Percentiles rank a stretch among this genome's conserved stretches.
These are phyloP conservation scores for Mystacides longicornis DNA, from an alignment of 2,888 invertebrate genomes.

Conservation along the genomic window DNA sequence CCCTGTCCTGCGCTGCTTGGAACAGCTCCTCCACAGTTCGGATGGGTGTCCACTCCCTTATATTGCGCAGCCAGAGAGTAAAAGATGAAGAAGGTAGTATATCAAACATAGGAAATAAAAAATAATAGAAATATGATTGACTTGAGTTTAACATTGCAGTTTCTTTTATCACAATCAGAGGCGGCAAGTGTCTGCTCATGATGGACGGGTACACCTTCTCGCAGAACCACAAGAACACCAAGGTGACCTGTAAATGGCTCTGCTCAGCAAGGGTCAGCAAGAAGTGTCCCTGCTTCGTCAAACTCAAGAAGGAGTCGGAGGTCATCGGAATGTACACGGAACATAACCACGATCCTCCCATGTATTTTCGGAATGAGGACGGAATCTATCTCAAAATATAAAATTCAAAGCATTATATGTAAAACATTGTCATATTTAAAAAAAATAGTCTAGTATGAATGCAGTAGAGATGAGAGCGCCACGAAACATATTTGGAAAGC, in stretches of 20 bases:
- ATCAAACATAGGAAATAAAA: too few species aligned
- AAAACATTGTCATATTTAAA: too few species aligned
- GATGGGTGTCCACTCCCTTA: too few species aligned
- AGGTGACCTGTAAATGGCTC: not conserved
- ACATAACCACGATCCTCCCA: not conserved
- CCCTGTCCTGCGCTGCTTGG: too few species aligned
- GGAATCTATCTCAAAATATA: not conserved
- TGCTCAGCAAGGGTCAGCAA: not conserved
- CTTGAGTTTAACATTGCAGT: too few species aligned
- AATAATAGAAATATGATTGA: too few species aligned
- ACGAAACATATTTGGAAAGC: too few species aligned
- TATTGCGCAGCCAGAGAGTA: too few species aligned
- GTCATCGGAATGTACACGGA: not conserved
- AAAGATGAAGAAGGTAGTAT: too few species aligned
- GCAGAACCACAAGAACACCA: not conserved
- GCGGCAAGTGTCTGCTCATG: not conserved
- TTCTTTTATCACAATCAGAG: not conserved
- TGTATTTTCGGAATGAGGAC: not conserved
- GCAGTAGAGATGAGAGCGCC: too few species aligned
- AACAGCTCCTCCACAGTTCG: too few species aligned
- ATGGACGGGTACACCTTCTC: not conserved
- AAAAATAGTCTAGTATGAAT: too few species aligned
- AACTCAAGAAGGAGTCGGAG: not conserved
- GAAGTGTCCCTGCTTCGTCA: not conserved
- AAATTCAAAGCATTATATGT: not conserved